phyloP scores from a whole-genome alignment of 2,888 invertebrate genomes.

The Uloborus plumipes region DNA sequence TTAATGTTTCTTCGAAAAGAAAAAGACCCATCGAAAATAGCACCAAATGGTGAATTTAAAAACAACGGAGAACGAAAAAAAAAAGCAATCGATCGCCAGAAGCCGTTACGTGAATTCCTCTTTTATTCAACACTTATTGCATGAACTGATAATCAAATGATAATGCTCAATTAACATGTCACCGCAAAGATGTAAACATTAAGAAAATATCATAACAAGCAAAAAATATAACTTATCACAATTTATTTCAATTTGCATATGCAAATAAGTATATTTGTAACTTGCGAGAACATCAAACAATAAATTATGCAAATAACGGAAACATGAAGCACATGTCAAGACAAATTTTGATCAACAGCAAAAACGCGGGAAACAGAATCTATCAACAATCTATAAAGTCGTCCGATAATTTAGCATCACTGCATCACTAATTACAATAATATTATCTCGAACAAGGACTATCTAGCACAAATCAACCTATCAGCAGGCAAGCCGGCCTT shows the following conservation, averaged over 20 bases:
- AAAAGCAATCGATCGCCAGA: too few species aligned
- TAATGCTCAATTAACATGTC: too few species aligned
- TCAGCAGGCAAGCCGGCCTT: slow-evolving; percentile 58
- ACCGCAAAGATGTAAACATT: too few species aligned
- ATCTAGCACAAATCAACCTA: slow-evolving; percentile 61
- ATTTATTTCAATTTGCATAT: slow-evolving; percentile 59
- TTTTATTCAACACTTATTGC: too few species aligned
- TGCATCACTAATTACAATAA: slow-evolving; percentile 63
- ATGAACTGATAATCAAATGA: too few species aligned
- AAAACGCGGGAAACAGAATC: slow-evolving; percentile 12
- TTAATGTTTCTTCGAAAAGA: too few species aligned
- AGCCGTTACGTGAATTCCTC: too few species aligned
- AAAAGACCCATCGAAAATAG: too few species aligned
- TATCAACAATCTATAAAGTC: slow-evolving; percentile 40
- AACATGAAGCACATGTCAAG: slow-evolving; percentile 58
- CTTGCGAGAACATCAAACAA: slow-evolving; percentile 40
- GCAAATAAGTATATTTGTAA: slow-evolving; percentile 40
- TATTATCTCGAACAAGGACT: slow-evolving; percentile 46
- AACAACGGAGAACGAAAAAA: too few species aligned
- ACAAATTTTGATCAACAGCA: background rate
- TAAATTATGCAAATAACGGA: slow-evolving; percentile 64
- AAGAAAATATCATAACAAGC: too few species aligned
- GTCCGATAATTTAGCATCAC: slow-evolving; percentile 44
- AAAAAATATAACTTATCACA: background rate
- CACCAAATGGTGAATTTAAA: too few species aligned